These are phyloP conservation scores for Crotalus tigris DNA, from an alignment of 2,113 vertebrate species.

Conservation along the genomic window DNA sequence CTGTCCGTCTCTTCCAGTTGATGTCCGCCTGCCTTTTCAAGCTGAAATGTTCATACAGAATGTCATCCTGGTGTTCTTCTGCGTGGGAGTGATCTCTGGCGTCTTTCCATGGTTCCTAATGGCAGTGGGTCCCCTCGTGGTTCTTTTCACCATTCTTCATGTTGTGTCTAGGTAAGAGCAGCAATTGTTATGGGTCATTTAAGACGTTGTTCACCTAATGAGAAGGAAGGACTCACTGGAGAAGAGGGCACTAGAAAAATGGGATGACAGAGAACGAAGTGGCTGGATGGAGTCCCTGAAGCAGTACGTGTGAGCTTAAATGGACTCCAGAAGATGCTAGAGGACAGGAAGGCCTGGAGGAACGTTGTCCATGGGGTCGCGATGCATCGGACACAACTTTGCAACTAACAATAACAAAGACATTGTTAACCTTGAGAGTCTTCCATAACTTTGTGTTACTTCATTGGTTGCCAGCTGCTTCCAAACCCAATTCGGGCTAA, in stretches of 20 bases:
- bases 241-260: no score
- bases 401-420: neutral
- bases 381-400: no score
- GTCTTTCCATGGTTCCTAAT: conserved; percentile 92
- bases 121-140: conserved; percentile 81
- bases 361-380: no score
- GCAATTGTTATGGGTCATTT: neutral
- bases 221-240: no score
- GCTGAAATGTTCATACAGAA: conserved; percentile 95
- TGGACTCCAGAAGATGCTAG: no score
- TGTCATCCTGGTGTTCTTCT: conserved; percentile 89
- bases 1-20: conserved; percentile 68
- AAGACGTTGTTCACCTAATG: neutral
- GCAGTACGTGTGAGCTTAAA: no score
- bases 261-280: no score
- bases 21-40: conserved; percentile 90
- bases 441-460: neutral
- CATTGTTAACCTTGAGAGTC: neutral
- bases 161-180: conserved; percentile 79
- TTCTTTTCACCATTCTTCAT: conserved; percentile 82
- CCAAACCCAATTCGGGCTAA: neutral
- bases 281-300: no score
- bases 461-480: neutral
- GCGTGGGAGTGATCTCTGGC: conserved; percentile 81
- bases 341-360: no score